Conservation (phyloP, 2,113 vertebrate genomes). For the Limnothrissa miodon region DNA sequence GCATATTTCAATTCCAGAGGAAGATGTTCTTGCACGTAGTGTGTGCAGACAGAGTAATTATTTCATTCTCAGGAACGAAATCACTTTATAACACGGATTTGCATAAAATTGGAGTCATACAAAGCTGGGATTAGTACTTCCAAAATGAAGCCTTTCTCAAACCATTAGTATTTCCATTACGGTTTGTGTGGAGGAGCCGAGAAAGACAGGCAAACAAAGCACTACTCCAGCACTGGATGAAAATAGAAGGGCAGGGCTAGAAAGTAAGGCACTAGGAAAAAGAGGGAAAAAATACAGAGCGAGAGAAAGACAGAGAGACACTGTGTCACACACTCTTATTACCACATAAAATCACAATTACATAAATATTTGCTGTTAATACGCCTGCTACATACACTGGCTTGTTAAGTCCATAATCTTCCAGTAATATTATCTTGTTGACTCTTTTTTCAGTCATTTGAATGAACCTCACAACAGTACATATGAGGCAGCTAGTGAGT, state of each 20-base stretch:
- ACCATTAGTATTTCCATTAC: slow-evolving; percentile 27
- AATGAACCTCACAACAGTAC: not conserved
- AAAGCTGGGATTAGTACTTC: slow-evolving; percentile 65
- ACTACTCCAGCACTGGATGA: not conserved
- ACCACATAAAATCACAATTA: slow-evolving; percentile 9
- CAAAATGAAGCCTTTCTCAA: slow-evolving; percentile 29
- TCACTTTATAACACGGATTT: slow-evolving; percentile 72
- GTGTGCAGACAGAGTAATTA: slow-evolving; percentile 67
- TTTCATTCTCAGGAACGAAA: slow-evolving; percentile 69
- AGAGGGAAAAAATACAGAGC: not conserved
- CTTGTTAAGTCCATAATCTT: slow-evolving; percentile 9
- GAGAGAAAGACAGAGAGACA: not conserved
- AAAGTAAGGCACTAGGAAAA: not conserved
- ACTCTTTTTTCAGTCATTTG: not conserved
- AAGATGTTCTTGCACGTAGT: slow-evolving; percentile 59
- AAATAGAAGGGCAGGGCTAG: not conserved
- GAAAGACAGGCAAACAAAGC: not conserved
- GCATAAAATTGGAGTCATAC: slow-evolving; percentile 73
- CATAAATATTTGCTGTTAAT: not conserved
- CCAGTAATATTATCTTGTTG: not conserved
- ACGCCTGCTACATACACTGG: not conserved
- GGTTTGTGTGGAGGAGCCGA: slow-evolving; percentile 12
- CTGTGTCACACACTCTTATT: not conserved
- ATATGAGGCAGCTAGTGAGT: not conserved
- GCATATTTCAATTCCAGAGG: slow-evolving; percentile 60